These are phyloP conservation scores for Dermolepida albohirtum DNA, from an alignment of 2,888 invertebrate species.

Conservation along the genomic window DNA sequence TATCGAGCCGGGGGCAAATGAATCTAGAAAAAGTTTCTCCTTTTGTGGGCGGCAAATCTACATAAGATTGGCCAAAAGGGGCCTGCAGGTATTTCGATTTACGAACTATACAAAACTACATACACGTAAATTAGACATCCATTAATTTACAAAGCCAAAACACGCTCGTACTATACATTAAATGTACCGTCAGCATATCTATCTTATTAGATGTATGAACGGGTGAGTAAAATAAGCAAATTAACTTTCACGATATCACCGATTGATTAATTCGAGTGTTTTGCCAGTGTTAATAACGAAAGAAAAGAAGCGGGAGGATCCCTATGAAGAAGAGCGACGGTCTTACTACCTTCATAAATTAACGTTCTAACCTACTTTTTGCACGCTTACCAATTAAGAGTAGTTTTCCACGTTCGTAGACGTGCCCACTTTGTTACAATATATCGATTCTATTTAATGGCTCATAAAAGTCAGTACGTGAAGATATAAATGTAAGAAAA, in stretches of 20 bases:
- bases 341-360: constrained; percentile 33
- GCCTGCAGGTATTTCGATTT: background rate
- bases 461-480: constrained; percentile 13
- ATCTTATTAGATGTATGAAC: background rate
- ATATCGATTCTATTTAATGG: constrained; percentile 25
- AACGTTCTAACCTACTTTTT: constrained; percentile 38
- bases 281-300: background rate
- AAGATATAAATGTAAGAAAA: too few relatives aligned
- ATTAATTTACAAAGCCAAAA: constrained; percentile 4
- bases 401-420: constrained; percentile 28
- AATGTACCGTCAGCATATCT: background rate
- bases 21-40: constrained; percentile 2
- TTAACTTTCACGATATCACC: constrained; percentile 10
- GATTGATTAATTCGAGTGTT: constrained; percentile 4
- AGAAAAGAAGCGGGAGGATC: constrained; percentile 10
- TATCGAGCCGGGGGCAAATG: background rate
- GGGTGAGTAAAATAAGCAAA: background rate
- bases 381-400: constrained; percentile 27
- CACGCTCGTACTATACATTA: background rate
- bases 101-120: background rate
- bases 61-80: background rate
- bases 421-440: constrained; percentile 31
- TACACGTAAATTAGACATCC: constrained; percentile 2
- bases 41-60: constrained; percentile 1
- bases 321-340: constrained; percentile 21